Evolutionary conservation across 2,113 vertebrate genomes (phyloP).

Genomic region (Archocentrus centrarchus): DNA sequence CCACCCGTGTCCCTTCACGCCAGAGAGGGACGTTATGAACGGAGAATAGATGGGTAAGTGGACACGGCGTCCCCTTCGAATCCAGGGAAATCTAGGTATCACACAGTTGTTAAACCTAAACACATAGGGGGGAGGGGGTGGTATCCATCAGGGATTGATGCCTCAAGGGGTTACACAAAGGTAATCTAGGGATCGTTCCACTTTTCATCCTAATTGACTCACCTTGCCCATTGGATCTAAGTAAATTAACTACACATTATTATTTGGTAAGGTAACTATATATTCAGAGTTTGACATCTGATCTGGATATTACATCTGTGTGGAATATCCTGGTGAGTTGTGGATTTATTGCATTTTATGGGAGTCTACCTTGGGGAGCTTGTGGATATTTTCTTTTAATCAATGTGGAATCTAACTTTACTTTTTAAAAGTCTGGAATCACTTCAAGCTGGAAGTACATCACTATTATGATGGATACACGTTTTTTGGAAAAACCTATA

Average conservation of each 20-base stretch:
- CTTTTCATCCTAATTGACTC: constrained; percentile 78
- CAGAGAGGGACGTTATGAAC: constrained; percentile 99
- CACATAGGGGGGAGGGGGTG: constrained; percentile 76
- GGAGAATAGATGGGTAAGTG: constrained; percentile 89
- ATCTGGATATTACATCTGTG: constrained; percentile 81
- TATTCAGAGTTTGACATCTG: constrained; percentile 77
- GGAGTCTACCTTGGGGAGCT: constrained; percentile 74
- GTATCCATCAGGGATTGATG: constrained; percentile 66
- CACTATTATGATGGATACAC: constrained; percentile 56
- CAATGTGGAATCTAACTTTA: constrained; percentile 72
- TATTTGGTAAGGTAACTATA: constrained; percentile 77
- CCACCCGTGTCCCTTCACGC: constrained; percentile 97
- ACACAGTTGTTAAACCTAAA: constrained; percentile 76
- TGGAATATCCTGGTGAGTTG: constrained; percentile 81
- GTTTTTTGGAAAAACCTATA: constrained; percentile 54
- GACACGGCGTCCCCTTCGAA: constrained; percentile 82
- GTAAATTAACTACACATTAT: constrained; percentile 74
- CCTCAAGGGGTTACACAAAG: constrained; percentile 69
- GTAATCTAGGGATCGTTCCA: constrained; percentile 80
- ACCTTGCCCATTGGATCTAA: constrained; percentile 77
- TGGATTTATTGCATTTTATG: constrained; percentile 80
- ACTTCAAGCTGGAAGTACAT: constrained; percentile 72
- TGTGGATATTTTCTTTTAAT: constrained; percentile 72
- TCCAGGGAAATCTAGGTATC: constrained; percentile 77
- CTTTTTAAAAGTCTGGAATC: constrained; percentile 53